Conservation (phyloP, 2,888 invertebrate genomes). For the Ornithoptera alexandrae region DNA sequence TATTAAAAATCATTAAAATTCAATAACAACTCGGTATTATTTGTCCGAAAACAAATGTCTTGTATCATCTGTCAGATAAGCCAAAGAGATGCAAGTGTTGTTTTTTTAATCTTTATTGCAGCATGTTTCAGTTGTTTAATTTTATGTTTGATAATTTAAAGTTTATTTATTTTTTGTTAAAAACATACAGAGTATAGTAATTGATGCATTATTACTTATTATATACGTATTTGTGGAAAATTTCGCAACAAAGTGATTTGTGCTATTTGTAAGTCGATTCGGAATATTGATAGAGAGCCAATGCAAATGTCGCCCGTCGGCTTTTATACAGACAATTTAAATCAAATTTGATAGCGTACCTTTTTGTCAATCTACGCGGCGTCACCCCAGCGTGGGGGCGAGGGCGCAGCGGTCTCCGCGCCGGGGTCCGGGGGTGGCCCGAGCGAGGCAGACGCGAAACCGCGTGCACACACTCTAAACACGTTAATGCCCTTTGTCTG, state of each 20-base stretch:
- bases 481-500: slow-evolving; percentile 29
- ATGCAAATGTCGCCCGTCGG: not conserved
- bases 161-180: too few species aligned
- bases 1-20: too few species aligned
- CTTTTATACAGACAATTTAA: slow-evolving; percentile 18
- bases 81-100: too few species aligned
- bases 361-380: slow-evolving; percentile 26
- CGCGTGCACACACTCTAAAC: slow-evolving; percentile 27
- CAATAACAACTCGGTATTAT: too few species aligned
- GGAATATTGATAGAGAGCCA: not conserved
- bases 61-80: too few species aligned
- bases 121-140: too few species aligned
- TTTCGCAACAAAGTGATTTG: not conserved
- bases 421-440: not conserved
- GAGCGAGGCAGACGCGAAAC: slow-evolving; percentile 27
- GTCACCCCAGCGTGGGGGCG: slow-evolving; percentile 13
- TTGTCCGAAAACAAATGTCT: too few species aligned
- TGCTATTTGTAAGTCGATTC: not conserved
- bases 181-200: too few species aligned
- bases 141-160: too few species aligned
- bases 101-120: too few species aligned
- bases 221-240: too few species aligned
- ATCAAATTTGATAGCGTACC: slow-evolving; percentile 25
- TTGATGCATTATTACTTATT: too few species aligned
- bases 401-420: not conserved